Conservation (phyloP, 1,140 invertebrate species). For the Plodia interpunctella region DNA sequence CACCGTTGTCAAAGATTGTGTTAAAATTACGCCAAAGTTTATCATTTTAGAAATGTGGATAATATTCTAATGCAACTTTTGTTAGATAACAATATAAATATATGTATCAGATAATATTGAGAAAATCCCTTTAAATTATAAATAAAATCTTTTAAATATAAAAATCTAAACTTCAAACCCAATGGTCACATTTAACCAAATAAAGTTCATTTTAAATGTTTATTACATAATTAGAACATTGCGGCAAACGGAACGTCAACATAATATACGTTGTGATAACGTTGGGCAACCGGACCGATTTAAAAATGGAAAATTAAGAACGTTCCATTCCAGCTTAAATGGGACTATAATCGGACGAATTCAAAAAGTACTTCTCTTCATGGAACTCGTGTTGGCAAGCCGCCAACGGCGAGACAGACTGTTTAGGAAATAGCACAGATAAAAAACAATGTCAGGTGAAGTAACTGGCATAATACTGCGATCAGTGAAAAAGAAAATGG, state of each 20-base stretch:
- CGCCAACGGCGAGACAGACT: not conserved
- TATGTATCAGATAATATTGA: no score
- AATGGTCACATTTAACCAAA: not conserved
- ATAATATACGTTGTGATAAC: not conserved
- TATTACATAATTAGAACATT: not conserved
- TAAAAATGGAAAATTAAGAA: no score
- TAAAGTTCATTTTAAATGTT: constrained; percentile 1
- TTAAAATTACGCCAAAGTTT: no score
- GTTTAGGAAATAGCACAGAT: not conserved
- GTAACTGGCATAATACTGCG: not conserved
- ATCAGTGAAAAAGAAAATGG: not conserved
- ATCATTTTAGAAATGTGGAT: not conserved
- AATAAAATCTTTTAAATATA: no score
- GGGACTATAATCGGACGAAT: no score
- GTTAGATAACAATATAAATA: no score
- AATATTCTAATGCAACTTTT: not conserved
- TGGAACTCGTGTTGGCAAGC: not conserved
- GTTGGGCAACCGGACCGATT: no score
- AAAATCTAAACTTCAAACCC: no score
- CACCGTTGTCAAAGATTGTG: no score
- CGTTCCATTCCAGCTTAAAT: no score
- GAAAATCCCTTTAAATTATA: no score
- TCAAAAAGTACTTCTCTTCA: no score
- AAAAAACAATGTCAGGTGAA: constrained; percentile 6
- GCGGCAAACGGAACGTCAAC: not conserved